Evolutionary conservation across 2,888 invertebrate species (phyloP), one percentile per base, ranked within the genome.

Genomic region (Gryllus longicercus): DNA sequence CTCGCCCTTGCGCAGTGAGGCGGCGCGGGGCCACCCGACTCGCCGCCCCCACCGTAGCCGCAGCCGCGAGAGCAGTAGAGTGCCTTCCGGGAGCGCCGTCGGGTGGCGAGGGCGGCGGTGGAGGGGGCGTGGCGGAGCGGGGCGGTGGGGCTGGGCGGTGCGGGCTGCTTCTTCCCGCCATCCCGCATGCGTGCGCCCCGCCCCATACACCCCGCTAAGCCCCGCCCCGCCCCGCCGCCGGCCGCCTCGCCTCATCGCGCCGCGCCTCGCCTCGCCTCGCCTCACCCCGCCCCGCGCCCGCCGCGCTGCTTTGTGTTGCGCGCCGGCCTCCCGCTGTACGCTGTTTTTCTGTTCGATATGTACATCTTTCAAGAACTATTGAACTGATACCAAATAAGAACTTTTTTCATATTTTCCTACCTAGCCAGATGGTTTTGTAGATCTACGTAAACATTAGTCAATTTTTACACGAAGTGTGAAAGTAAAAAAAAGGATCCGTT

Each of bases 381-480:
- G 63, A 63, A 63, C 63, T 63, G 63, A 63, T 63, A 63, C n/a
- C 63, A 63, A 63, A 63, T 63, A 63, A 63, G 63, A n/a, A 63
- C 63, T 63, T 63, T 63, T 38, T 63, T 63, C 14, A 63, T 63
- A 63, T 63, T 63, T 63, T 63, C 63, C 63, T 63, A 63, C 63
- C 63, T 63, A 63, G 63, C 63, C 63, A 63, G 63, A 63, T 63
- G 63, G 63, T 63, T 63, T 63, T 63, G 63, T 63, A 63, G 63
- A 5, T 63, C 63, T 63, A 8, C 14, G 63, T 63, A 63, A 18
- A n/a, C 63, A n/a, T 63, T 63, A 63, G 63, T 38, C 38, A 38
- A 38, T 63, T 63, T 63, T 63, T 63, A 63, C 63, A 63, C 63
- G 63, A 63, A 63, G 63, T 63, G 63, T 63, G 63, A 63, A n/a